A percentile compares a stretch with the other conserved stretches of the same genome.
Evolutionary conservation across 2,113 vertebrate species (phyloP).

Genomic region (Coptodon bakossiorum): DNA sequence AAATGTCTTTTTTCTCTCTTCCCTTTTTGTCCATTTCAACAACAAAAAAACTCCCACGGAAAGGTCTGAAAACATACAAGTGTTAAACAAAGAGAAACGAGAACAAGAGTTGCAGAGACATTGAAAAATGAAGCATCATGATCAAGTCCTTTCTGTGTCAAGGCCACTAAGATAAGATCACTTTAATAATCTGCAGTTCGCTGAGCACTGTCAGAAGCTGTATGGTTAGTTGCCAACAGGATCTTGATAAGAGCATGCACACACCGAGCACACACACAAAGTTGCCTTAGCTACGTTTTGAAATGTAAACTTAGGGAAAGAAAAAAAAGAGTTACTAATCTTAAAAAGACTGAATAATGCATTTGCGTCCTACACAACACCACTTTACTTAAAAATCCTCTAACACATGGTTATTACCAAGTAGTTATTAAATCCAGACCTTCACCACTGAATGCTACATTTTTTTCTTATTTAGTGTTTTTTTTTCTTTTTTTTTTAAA

Average conservation of each 20-base stretch:
- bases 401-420: conserved; percentile 28
- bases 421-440: conserved; percentile 53
- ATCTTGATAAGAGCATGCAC: conserved; percentile 41
- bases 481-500: conserved; percentile 27
- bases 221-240: conserved; percentile 41
- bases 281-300: conserved; percentile 37
- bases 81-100: background rate
- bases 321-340: conserved; percentile 19
- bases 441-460: conserved; percentile 58
- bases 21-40: conserved; percentile 76
- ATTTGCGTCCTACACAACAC: conserved; percentile 42
- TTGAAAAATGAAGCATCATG: conserved; percentile 38
- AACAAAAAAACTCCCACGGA: background rate
- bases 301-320: conserved; percentile 52
- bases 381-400: conserved; percentile 25
- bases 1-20: conserved; percentile 35
- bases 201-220: conserved; percentile 50
- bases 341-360: conserved; percentile 33
- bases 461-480: background rate
- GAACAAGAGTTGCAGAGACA: conserved; percentile 12
- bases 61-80: conserved; percentile 29
- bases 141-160: conserved; percentile 63
- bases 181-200: conserved; percentile 54
- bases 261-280: conserved; percentile 17
- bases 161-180: conserved; percentile 75